Conservation (phyloP, 2,113 vertebrate genomes). For the Circaetus cinerascens region DNA sequence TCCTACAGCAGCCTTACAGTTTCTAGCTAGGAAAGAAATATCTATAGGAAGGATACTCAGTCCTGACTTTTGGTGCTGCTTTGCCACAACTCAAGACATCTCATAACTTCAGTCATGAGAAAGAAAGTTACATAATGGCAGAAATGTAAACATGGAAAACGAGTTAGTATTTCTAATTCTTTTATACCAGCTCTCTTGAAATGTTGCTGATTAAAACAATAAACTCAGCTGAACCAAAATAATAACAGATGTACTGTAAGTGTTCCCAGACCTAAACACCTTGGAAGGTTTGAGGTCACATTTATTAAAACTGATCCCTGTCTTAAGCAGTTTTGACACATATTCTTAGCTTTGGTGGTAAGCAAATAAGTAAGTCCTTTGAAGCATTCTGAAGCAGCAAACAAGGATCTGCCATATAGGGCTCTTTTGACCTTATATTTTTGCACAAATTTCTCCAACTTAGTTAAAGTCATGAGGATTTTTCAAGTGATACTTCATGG, state of each 20-base stretch:
- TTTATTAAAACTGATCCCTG: constrained; percentile 60
- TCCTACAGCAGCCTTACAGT: not conserved
- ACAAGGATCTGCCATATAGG: not conserved
- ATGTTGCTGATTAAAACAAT: constrained; percentile 65
- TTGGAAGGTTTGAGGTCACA: constrained; percentile 55
- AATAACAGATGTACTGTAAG: constrained; percentile 71
- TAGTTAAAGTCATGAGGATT: constrained; percentile 30
- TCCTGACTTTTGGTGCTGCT: not conserved
- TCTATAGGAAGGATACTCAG: not conserved
- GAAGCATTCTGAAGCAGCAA: constrained; percentile 31
- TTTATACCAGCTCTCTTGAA: constrained; percentile 25
- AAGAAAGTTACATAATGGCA: not conserved
- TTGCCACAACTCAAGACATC: not conserved
- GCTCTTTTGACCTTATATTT: constrained; percentile 45
- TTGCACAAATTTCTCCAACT: constrained; percentile 47
- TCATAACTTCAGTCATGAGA: not conserved
- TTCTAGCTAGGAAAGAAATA: not conserved
- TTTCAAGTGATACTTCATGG: constrained; percentile 40
- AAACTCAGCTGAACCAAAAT: constrained; percentile 65
- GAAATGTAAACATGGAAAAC: not conserved
- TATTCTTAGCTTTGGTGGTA: constrained; percentile 14
- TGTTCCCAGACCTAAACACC: constrained; percentile 70
- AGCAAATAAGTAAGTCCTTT: constrained; percentile 43
- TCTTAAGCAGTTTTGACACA: constrained; percentile 66
- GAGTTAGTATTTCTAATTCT: constrained; percentile 15